A percentile compares a stretch with the other conserved stretches of the same genome.
phyloP scores from a whole-genome alignment of 2,888 invertebrate species.

The Frankliniella fusca region DNA sequence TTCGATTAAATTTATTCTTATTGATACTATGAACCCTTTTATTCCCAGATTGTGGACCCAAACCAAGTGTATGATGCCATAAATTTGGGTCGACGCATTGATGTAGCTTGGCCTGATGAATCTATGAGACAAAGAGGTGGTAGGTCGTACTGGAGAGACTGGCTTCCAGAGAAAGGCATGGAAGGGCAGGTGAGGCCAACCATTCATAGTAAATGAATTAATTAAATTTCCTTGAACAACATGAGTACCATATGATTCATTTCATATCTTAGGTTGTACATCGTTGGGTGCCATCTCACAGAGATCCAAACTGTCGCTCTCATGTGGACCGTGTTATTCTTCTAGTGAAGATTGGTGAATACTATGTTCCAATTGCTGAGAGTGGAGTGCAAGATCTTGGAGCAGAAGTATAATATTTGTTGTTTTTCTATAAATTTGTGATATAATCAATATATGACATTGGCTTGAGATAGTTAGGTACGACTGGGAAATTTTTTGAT shows the following conservation, averaged over 20 bases:
- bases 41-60: conserved; percentile 53
- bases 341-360: conserved; percentile 87
- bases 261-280: conserved; percentile 69
- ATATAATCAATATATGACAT: no score
- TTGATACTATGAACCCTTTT: conserved; percentile 20
- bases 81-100: conserved; percentile 82
- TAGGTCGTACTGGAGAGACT: conserved; percentile 81
- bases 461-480: no score
- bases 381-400: conserved; percentile 76
- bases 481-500: not conserved
- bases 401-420: conserved; percentile 51
- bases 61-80: conserved; percentile 83
- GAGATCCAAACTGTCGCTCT: conserved; percentile 79
- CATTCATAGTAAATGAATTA: conserved; percentile 24
- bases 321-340: conserved; percentile 89
- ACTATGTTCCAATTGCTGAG: conserved; percentile 89
- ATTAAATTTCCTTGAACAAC: not conserved
- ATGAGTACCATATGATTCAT: not conserved
- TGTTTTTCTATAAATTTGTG: no score
- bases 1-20: conserved; percentile 6
- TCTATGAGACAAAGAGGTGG: conserved; percentile 82
- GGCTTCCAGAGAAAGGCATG: conserved; percentile 88
- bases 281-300: conserved; percentile 90
- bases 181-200: conserved; percentile 66
- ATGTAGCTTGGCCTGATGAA: conserved; percentile 94